Base-by-base conservation (phyloP, 2,888 invertebrate species). In the Drosophila infuscata region DNA sequence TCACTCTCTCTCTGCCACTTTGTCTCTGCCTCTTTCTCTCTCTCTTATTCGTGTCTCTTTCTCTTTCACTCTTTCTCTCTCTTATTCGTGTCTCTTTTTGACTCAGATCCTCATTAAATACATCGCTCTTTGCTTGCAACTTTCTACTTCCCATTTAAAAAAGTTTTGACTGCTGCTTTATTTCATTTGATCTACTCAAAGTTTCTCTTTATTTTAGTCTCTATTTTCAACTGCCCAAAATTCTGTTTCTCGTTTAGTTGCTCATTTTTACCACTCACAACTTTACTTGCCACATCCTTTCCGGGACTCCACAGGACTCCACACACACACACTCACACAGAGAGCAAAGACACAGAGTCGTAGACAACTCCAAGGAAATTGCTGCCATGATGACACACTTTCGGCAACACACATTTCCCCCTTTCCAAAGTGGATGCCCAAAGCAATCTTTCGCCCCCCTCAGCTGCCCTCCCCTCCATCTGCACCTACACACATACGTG, bases 361-460 rank as follows among this genome's bases (percentile, higher is more conserved):
- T 30, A 49, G 48, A 49, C 56, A 67, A 48, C 48, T 33, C 43
- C 46, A 15, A 17, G 59, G 46, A 32, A 61, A 69, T 69, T 74
- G 72, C 33, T 75, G 41, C 53, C 57, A 46, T 29, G 41, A 17
- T 79, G 76, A 75, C 76, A 76, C 79, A 76, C 53, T 74, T 76
- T 77, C 15, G 29, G 12, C 59, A 43, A 49, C 64, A 57, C 76
- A 64, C 74, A 56, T 35, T 15, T 2, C 5, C 17, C 17, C n/a
- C 4, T 56, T 61, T 36, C 36, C 73, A 49, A 53, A 63, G 74
- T 68, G 61, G 51, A 52, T 20, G 35, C 53, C 38, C 41, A 12
- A 46, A 46, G 29, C 32, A 36, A 36, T 15, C 48, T 60, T 8
- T 15, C 29, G 5, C 30, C 29, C 7, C 35, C 15, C 38, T 29